Evolutionary conservation across 1,140 invertebrate genomes (phyloP), one percentile per base, ranked within the genome.

Genomic region (Lordiphosa collinella): DNA sequence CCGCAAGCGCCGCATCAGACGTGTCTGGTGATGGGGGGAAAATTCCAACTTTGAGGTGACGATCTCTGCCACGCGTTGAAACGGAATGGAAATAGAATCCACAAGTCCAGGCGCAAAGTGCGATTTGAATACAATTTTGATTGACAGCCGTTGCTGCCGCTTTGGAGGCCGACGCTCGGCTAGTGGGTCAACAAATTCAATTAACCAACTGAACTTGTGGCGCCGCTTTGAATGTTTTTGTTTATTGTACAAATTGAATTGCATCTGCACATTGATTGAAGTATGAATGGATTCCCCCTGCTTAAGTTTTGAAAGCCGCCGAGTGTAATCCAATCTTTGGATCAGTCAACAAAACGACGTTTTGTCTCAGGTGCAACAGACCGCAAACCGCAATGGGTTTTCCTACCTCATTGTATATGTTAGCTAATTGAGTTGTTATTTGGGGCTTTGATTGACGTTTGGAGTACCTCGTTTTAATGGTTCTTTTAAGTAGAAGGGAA

Each of bases 131-230:
- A 44, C 29, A 7, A 1, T 25, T 25, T 61, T 84, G 71, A 76
- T 80, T 80, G 76, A 76, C 76, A 67, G 47, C 31, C 34, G 18
- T 11, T 9, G 25, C 38, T 14, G 11, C 25, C 29, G 48, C 31
- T 35, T 44, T 58, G 18, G 46, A 44, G 48, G 67, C 41, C 40
- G 31, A 25, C 22, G 58, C 48, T 51, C 49, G 62, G 60, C 50
- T 60, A 72, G 62, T 84, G 78, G 76, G 76, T 84, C 78, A 82
- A 66, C 72, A 76, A 82, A 82, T 82, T 82, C 67, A 82, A 82
- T 82, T 78, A 82, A 76, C 78, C 67, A 82, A 66, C 53, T 80
- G 75, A 80, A 80, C 75, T 80, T 80, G 75, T 76, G 71, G 76
- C 71, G 75, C 70, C 71, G 60, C 58, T 48, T 29, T 38, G 41